phyloP scores from a whole-genome alignment of 1,140 invertebrate species.

The Nasonia vitripennis region DNA sequence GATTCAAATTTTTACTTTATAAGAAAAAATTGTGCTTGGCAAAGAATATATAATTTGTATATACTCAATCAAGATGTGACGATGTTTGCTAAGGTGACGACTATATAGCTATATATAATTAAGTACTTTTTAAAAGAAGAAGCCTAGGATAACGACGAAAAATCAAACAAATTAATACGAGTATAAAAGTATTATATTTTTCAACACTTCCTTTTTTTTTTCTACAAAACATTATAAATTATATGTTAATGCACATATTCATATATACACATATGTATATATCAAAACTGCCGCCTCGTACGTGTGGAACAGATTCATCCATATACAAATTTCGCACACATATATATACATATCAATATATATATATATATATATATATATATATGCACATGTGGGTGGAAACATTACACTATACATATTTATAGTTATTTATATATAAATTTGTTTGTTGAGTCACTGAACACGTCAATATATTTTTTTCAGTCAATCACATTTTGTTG shows the following conservation, averaged over 20 bases:
- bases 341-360: neutral
- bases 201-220: slow-evolving; percentile 44
- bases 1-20: neutral
- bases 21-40: slow-evolving; percentile 6
- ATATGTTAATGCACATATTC: slow-evolving; percentile 44
- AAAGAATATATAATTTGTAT: neutral
- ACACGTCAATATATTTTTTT: slow-evolving; percentile 44
- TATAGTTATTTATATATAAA: slow-evolving; percentile 52
- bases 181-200: slow-evolving; percentile 52
- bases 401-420: slow-evolving; percentile 43
- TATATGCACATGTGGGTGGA: slow-evolving; percentile 22
- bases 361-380: slow-evolving; percentile 9
- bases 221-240: slow-evolving; percentile 50
- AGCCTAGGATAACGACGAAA: slow-evolving; percentile 21
- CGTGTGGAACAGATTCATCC: neutral
- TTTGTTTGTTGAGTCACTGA: slow-evolving; percentile 44
- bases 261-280: slow-evolving; percentile 38
- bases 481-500: slow-evolving; percentile 47
- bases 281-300: neutral
- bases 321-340: slow-evolving; percentile 9
- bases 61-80: neutral
- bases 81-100: neutral
- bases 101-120: neutral
- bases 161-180: slow-evolving; percentile 34
- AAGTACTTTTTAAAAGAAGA: neutral